These are phyloP conservation scores for Trichonephila clavata DNA, from an alignment of 1,140 invertebrate genomes.

Conservation along the genomic window DNA sequence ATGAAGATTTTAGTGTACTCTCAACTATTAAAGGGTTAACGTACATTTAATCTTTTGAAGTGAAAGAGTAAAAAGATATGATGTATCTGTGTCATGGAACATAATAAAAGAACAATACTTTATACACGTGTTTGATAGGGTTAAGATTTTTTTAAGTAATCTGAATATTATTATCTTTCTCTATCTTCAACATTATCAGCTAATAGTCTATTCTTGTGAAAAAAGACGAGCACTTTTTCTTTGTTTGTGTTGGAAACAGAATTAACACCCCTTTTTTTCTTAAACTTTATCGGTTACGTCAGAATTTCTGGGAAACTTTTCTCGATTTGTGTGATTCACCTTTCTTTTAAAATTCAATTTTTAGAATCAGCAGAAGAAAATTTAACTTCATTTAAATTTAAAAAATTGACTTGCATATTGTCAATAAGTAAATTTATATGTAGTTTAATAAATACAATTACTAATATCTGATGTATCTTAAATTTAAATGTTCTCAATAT, in stretches of 20 bases:
- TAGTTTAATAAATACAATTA: too few relatives aligned
- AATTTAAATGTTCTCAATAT: too few relatives aligned
- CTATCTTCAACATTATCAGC: neutral
- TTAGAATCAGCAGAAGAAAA: too few relatives aligned
- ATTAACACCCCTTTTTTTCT: neutral
- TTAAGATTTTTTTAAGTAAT: neutral
- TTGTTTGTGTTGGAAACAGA: neutral
- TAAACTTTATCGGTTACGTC: neutral
- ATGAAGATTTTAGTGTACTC: too few relatives aligned
- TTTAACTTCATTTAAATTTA: too few relatives aligned
- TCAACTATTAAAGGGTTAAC: neutral
- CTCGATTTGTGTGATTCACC: too few relatives aligned
- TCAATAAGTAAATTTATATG: too few relatives aligned
- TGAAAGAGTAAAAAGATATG: neutral
- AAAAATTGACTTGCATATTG: too few relatives aligned
- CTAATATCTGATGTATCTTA: too few relatives aligned
- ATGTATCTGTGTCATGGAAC: neutral
- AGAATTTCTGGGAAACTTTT: neutral
- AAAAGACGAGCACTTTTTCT: neutral
- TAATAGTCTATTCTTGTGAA: conserved; percentile 4
- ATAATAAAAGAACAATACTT: neutral
- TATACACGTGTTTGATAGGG: neutral
- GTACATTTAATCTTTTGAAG: neutral
- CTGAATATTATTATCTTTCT: neutral
- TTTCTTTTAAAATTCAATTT: too few relatives aligned